These are phyloP conservation scores for Cataglyphis livida DNA, from an alignment of 2,888 invertebrate genomes.

Conservation along the genomic window DNA sequence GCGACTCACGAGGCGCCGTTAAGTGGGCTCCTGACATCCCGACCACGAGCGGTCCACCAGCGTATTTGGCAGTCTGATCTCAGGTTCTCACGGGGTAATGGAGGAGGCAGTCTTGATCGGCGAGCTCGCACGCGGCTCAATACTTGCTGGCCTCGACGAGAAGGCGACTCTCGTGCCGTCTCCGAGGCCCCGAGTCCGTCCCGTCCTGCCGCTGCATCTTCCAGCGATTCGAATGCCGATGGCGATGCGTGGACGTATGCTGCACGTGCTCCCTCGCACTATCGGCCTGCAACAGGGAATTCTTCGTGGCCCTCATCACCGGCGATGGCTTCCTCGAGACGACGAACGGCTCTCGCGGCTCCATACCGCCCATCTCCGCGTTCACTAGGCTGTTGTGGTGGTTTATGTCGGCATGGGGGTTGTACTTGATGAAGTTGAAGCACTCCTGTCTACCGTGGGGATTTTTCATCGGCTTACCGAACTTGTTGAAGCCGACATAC, in stretches of 20 bases:
- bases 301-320: constrained; percentile 75
- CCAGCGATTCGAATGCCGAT: constrained; percentile 83
- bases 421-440: constrained; percentile 89
- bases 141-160: constrained; percentile 81
- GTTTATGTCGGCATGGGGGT: constrained; percentile 88
- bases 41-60: constrained; percentile 73
- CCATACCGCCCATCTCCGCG: constrained; percentile 84
- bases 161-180: constrained; percentile 80
- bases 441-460: constrained; percentile 86
- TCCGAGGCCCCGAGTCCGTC: constrained; percentile 74
- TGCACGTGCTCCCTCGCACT: constrained; percentile 71
- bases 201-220: constrained; percentile 79
- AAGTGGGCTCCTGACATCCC: constrained; percentile 74
- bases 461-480: constrained; percentile 87
- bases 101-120: constrained; percentile 84
- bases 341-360: constrained; percentile 73
- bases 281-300: constrained; percentile 75
- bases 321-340: constrained; percentile 84
- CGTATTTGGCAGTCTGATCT: constrained; percentile 74
- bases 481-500: constrained; percentile 89
- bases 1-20: constrained; percentile 67
- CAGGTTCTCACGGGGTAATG: constrained; percentile 73
- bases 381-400: constrained; percentile 88
- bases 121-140: constrained; percentile 81
- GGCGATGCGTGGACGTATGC: constrained; percentile 80